phyloP scores from a whole-genome alignment of 2,113 vertebrate species.

The Lepus europaeus region DNA sequence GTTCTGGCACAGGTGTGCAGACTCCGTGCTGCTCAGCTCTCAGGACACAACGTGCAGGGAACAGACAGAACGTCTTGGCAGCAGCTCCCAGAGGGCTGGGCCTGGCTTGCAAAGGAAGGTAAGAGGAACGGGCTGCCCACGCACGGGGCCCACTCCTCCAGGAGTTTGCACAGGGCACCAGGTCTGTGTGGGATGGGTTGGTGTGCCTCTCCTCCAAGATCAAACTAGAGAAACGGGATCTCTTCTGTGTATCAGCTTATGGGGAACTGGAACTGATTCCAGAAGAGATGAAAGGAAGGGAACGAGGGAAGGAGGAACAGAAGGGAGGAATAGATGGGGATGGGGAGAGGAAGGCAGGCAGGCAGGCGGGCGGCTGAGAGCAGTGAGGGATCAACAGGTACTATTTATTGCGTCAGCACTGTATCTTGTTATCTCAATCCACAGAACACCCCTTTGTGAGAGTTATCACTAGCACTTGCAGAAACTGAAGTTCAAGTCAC shows the following conservation, averaged over 20 bases:
- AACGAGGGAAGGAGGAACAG: neutral
- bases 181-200: neutral
- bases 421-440: neutral
- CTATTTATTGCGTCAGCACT: neutral
- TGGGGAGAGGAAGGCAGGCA: too few relatives aligned
- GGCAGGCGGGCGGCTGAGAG: neutral
- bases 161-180: neutral
- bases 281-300: neutral
- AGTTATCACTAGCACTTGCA: neutral
- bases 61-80: slow-evolving; percentile 48
- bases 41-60: neutral
- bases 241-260: neutral
- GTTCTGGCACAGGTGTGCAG: slow-evolving; percentile 18
- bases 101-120: neutral
- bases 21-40: neutral
- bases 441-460: neutral
- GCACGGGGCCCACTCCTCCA: neutral
- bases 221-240: neutral
- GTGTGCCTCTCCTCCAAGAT: neutral
- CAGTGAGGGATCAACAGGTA: neutral
- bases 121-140: neutral
- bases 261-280: slow-evolving; percentile 9
- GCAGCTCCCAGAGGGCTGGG: neutral
- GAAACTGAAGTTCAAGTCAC: neutral
- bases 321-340: neutral